phyloP scores from a whole-genome alignment of 2,797 vertebrate genomes.

The Botia almorhae region DNA sequence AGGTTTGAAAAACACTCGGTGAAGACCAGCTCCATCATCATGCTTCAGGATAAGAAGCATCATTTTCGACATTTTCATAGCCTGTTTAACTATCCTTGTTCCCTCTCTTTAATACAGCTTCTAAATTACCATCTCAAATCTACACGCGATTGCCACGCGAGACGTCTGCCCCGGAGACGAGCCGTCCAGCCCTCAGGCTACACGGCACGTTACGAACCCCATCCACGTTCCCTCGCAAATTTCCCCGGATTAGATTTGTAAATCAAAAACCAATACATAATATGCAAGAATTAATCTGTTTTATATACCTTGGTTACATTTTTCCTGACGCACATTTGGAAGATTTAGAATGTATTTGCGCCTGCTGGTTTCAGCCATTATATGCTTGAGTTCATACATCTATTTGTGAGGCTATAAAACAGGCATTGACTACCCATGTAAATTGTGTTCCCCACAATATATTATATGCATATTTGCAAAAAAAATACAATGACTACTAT shows the following conservation, averaged over 20 bases:
- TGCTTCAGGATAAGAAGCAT: conserved; percentile 61
- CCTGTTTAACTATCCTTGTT: conserved; percentile 66
- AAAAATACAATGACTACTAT: conserved; percentile 87
- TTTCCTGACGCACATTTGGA: conserved; percentile 91
- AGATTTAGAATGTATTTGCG: conserved; percentile 99
- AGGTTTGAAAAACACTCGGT: conserved; percentile 61
- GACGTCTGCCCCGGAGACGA: conserved; percentile 14
- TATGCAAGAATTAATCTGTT: conserved; percentile 96
- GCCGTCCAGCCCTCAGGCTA: conserved; percentile 45
- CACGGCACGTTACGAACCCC: conserved; percentile 66
- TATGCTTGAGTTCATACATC: conserved; percentile 99
- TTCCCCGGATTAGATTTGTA: conserved; percentile 93
- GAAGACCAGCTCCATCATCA: conserved; percentile 60
- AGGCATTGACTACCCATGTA: conserved; percentile 99
- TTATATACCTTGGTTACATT: conserved; percentile 99
- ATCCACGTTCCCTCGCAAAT: conserved; percentile 82
- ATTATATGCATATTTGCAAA: conserved; percentile 99
- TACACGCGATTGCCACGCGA: conserved; percentile 51
- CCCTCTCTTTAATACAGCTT: conserved; percentile 60
- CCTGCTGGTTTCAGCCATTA: conserved; percentile 97
- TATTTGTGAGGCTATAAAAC: conserved; percentile 99
- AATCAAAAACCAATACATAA: conserved; percentile 98
- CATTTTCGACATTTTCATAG: conserved; percentile 65
- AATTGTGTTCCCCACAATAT: conserved; percentile 99
- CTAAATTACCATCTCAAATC: conserved; percentile 65